Evolutionary conservation across 2,113 vertebrate species (phyloP).

Genomic region (Cyrtonyx montezumae): DNA sequence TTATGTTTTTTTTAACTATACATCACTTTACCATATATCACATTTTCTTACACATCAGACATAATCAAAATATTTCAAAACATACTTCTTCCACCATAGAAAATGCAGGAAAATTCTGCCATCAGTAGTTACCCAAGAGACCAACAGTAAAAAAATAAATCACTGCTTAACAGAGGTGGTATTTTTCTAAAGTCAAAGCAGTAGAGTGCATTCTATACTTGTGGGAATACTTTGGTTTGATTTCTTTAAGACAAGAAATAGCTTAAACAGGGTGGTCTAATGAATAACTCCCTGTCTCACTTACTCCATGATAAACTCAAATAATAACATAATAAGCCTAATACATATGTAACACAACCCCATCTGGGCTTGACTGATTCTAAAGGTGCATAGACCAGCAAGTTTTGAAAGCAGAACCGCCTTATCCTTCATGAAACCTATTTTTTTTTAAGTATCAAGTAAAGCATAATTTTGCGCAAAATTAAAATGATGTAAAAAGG

Average conservation of each 20-base stretch:
- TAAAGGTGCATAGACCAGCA: not conserved
- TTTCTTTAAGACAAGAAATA: constrained; percentile 49
- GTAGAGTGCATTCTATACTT: not conserved
- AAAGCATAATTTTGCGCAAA: not conserved
- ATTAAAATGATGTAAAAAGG: accelerated
- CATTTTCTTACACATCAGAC: constrained; percentile 34
- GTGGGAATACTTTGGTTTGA: constrained; percentile 19
- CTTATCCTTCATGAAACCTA: not conserved
- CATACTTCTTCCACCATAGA: not conserved
- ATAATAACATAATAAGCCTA: constrained; percentile 28
- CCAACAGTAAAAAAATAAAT: constrained; percentile 35
- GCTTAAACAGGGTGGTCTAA: constrained; percentile 43
- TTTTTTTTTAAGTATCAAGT: not conserved
- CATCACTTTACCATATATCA: constrained; percentile 21
- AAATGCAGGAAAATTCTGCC: constrained; percentile 34
- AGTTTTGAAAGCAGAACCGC: not conserved
- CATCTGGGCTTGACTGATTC: not conserved
- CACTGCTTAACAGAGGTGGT: constrained; percentile 38
- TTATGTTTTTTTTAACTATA: constrained; percentile 8
- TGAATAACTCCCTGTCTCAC: constrained; percentile 50
- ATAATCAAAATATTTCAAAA: constrained; percentile 34
- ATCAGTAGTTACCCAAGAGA: constrained; percentile 33
- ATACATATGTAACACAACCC: not conserved
- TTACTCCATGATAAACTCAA: constrained; percentile 43
- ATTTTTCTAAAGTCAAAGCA: constrained; percentile 43